Evolutionary conservation across 2,113 vertebrate genomes (phyloP).

Genomic region (Xenus cinereus): DNA sequence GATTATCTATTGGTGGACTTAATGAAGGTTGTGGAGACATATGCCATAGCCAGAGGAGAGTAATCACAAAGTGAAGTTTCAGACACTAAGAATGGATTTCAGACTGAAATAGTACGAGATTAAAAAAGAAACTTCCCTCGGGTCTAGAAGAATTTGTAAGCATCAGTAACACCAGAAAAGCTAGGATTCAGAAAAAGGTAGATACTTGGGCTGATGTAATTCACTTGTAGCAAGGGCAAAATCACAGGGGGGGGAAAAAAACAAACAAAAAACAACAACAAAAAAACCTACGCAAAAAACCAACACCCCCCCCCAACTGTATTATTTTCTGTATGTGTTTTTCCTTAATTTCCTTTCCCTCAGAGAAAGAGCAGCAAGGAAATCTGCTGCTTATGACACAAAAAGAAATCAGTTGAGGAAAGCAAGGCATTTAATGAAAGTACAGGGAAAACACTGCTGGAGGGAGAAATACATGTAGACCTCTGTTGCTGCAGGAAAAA

Average conservation of each 20-base stretch:
- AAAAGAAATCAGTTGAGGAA: background rate
- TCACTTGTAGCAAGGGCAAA: background rate
- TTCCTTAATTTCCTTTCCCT: background rate
- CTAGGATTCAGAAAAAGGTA: background rate
- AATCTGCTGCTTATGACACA: background rate
- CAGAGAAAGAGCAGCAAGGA: background rate
- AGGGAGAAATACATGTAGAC: background rate
- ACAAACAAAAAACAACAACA: background rate
- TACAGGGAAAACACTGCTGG: background rate
- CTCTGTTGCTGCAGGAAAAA: background rate
- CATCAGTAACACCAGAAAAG: background rate
- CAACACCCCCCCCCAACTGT: too few relatives aligned
- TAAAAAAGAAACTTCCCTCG: background rate
- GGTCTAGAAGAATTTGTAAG: background rate
- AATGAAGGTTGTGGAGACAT: background rate
- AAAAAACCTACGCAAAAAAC: too few relatives aligned
- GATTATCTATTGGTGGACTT: background rate
- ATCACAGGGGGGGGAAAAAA: background rate
- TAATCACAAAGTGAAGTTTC: background rate
- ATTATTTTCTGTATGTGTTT: background rate
- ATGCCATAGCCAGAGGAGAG: background rate
- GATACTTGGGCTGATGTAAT: background rate
- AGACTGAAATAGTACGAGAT: background rate
- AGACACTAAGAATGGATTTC: background rate
- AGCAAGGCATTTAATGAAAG: background rate